These are phyloP conservation scores for Diabrotica balteata DNA, from an alignment of 2,888 invertebrate genomes.

Conservation along the genomic window DNA sequence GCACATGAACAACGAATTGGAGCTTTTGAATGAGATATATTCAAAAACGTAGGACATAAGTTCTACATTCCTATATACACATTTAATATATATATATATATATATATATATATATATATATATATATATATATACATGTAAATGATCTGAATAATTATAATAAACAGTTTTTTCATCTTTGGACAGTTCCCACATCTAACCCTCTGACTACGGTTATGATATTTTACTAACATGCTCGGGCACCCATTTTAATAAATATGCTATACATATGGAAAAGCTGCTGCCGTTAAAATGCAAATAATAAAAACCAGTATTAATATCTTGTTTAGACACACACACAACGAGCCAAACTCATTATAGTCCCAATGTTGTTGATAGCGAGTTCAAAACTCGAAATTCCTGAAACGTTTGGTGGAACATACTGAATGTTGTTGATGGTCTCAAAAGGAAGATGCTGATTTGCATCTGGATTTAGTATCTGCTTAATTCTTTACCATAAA, in stretches of 20 bases:
- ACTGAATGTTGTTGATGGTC: neutral
- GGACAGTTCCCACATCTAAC: no score
- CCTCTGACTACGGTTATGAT: neutral
- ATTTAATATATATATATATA: no score
- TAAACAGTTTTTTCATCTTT: no score
- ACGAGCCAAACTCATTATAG: constrained; percentile 11
- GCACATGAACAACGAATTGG: no score
- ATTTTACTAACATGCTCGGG: constrained; percentile 4
- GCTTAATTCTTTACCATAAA: constrained; percentile 3
- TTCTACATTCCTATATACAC: no score
- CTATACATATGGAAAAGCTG: constrained; percentile 29
- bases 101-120: no score
- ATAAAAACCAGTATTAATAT: constrained; percentile 40
- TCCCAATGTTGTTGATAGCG: constrained; percentile 3
- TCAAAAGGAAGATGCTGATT: constrained; percentile 11
- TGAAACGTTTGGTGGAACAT: constrained; percentile 5
- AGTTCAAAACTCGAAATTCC: constrained; percentile 20
- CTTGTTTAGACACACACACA: constrained; percentile 32
- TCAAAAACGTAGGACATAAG: no score
- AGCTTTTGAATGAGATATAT: no score
- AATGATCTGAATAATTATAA: no score
- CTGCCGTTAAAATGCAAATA: constrained; percentile 40
- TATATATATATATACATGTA: no score
- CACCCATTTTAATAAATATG: constrained; percentile 11
- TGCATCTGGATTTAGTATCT: constrained; percentile 10